Conservation (phyloP, 2,113 vertebrate genomes). For the Planiliza haematocheilus region DNA sequence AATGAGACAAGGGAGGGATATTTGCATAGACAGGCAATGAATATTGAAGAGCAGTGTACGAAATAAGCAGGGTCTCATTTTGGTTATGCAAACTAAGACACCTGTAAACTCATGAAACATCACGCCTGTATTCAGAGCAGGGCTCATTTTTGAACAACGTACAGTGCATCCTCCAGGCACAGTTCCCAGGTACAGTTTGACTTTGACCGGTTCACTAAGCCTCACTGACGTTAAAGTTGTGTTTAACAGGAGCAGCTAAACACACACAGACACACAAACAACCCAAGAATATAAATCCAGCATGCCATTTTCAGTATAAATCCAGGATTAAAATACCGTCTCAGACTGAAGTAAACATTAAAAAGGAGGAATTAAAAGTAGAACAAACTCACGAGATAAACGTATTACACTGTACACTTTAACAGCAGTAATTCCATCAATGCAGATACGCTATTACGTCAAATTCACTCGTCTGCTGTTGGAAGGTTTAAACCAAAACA, state of each 20-base stretch:
- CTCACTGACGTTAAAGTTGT: constrained; percentile 18
- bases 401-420: neutral
- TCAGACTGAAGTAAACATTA: neutral
- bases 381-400: neutral
- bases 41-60: constrained; percentile 23
- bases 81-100: constrained; percentile 31
- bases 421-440: neutral
- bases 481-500: no score
- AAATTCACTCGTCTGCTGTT: neutral
- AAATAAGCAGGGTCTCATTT: constrained; percentile 5
- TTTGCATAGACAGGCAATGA: constrained; percentile 54
- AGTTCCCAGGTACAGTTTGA: constrained; percentile 16
- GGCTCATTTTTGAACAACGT: constrained; percentile 7
- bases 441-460: neutral
- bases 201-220: constrained; percentile 26
- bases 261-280: constrained; percentile 4
- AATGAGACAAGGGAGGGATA: constrained; percentile 36
- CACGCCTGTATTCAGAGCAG: constrained; percentile 30
- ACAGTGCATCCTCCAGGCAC: constrained; percentile 4
- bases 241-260: neutral
- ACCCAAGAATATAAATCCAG: neutral
- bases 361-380: neutral
- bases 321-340: neutral
- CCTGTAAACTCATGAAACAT: constrained; percentile 15
- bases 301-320: neutral